Percentiles rank a stretch among this genome's conserved stretches.
Evolutionary conservation across 1,140 invertebrate genomes (phyloP).

Genomic region (Hyles euphorbiae): DNA sequence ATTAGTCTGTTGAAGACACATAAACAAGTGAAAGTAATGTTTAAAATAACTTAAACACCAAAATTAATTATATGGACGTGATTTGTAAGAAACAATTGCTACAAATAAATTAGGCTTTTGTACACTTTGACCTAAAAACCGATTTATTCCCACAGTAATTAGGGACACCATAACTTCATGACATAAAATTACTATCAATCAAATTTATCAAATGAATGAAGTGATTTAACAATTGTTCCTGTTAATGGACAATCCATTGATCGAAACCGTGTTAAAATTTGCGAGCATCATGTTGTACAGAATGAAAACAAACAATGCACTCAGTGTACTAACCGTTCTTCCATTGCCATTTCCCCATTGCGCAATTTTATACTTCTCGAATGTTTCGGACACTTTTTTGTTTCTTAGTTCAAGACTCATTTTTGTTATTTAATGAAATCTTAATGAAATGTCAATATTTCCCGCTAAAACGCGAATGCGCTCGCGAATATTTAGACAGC

Average conservation of each 20-base stretch:
- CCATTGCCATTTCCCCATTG: constrained; percentile 52
- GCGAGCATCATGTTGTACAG: not conserved
- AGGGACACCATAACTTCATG: not conserved
- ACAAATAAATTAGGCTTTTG: no score
- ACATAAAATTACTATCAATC: not conserved
- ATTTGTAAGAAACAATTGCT: not conserved
- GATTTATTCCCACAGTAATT: no score
- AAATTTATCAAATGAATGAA: no score
- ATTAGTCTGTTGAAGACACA: constrained; percentile 20
- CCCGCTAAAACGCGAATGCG: constrained; percentile 38
- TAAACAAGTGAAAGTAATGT: constrained; percentile 29
- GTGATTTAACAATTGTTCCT: no score
- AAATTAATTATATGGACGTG: not conserved
- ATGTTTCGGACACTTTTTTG: constrained; percentile 67
- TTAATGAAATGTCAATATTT: constrained; percentile 30
- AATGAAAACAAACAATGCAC: constrained; percentile 22
- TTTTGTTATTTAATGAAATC: constrained; percentile 31
- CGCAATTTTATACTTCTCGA: constrained; percentile 63
- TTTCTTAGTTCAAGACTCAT: constrained; percentile 69
- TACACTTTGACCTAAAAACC: no score
- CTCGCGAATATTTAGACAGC: constrained; percentile 29
- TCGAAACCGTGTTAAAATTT: not conserved
- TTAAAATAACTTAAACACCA: not conserved
- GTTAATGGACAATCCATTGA: no score
- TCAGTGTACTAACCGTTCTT: constrained; percentile 43